These are phyloP conservation scores for Papilio dardanus DNA, from an alignment of 1,140 invertebrate species.

Conservation along the genomic window DNA sequence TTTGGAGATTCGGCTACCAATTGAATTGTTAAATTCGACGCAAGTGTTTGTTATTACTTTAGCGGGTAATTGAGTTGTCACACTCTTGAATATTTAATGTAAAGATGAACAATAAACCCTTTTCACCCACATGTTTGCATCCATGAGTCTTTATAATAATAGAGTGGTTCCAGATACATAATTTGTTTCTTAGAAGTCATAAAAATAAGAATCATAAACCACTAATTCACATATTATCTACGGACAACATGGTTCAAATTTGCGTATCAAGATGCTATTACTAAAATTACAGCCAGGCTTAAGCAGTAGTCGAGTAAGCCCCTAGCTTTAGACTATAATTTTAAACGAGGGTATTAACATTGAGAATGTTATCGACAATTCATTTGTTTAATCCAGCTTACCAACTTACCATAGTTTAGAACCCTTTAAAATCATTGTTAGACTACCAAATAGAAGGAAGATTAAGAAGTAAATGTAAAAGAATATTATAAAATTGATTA, in stretches of 20 bases:
- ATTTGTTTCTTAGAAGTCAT: no score
- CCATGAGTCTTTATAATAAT: no score
- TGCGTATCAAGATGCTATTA: neutral
- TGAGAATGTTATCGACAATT: neutral
- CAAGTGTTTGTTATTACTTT: constrained; percentile 10
- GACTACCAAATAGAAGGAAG: neutral
- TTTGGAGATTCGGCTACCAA: constrained; percentile 32
- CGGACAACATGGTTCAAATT: neutral
- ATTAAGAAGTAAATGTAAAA: neutral
- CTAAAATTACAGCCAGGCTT: constrained; percentile 4
- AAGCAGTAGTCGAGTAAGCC: neutral
- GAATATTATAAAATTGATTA: neutral
- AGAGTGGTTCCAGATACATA: no score
- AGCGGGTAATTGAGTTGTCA: neutral
- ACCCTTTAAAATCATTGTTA: neutral
- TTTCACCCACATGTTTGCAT: neutral
- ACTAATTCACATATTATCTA: neutral
- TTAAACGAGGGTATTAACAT: neutral
- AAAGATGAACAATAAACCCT: neutral
- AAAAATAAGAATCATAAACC: no score
- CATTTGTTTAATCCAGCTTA: constrained; percentile 9
- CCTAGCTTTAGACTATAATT: neutral
- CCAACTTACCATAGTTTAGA: constrained; percentile 1
- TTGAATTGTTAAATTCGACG: constrained; percentile 33
- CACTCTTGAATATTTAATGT: neutral